phyloP scores from a whole-genome alignment of 2,888 invertebrate genomes.

The Papilio protenor region DNA sequence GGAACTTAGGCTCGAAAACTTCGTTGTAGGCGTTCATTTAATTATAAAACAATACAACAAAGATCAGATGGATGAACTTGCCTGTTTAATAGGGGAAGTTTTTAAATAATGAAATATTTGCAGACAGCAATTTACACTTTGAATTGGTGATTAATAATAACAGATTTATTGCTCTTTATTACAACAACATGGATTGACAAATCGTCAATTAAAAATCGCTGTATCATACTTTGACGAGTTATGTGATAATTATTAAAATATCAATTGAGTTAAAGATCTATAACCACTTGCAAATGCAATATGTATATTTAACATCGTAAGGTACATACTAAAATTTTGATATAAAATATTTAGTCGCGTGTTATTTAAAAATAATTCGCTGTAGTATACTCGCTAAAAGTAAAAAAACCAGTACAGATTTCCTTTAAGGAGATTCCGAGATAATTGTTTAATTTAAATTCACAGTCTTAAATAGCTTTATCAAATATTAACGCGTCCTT shows the following conservation, averaged over 20 bases:
- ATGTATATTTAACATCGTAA: too few relatives aligned
- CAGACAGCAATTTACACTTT: constrained; percentile 35
- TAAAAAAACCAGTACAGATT: background rate
- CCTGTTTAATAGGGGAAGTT: constrained; percentile 40
- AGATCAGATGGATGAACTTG: constrained; percentile 41
- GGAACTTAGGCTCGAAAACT: constrained; percentile 37
- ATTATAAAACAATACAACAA: constrained; percentile 42
- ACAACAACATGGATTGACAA: background rate
- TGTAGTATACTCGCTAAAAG: background rate
- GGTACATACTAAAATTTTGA: too few relatives aligned
- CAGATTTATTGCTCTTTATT: background rate
- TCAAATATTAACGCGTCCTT: constrained; percentile 39
- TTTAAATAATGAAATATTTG: constrained; percentile 36
- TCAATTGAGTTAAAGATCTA: too few relatives aligned
- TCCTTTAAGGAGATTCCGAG: background rate
- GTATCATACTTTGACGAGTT: too few relatives aligned
- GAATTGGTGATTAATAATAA: constrained; percentile 11
- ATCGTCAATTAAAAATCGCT: background rate
- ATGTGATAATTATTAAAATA: background rate
- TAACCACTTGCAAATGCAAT: too few relatives aligned
- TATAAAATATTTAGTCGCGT: background rate
- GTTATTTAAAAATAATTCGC: background rate
- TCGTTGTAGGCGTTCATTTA: constrained; percentile 41
- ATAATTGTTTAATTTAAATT: constrained; percentile 23
- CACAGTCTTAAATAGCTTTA: constrained; percentile 26